phyloP scores from a whole-genome alignment of 2,888 invertebrate genomes.

The Choristoneura rosaceana region DNA sequence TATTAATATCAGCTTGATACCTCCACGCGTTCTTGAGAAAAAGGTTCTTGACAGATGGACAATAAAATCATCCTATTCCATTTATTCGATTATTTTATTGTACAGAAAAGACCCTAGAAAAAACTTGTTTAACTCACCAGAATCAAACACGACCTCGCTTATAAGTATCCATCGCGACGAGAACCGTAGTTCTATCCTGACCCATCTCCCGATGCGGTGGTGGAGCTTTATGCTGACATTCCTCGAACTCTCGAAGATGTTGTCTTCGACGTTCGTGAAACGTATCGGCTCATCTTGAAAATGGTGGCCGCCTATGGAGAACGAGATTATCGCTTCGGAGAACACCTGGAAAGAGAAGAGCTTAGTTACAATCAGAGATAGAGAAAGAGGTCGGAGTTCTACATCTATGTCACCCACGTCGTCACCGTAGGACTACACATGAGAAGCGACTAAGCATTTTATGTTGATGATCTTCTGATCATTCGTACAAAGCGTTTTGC shows the following conservation, averaged over 20 bases:
- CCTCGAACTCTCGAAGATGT: constrained; percentile 91
- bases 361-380: neutral
- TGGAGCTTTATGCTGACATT: constrained; percentile 93
- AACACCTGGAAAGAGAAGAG: constrained; percentile 86
- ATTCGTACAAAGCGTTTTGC: too few species aligned
- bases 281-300: constrained; percentile 92
- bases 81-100: too few species aligned
- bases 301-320: constrained; percentile 92
- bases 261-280: constrained; percentile 90
- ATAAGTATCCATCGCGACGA: constrained; percentile 95
- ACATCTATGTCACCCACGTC: too few species aligned
- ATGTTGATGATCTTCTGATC: too few species aligned
- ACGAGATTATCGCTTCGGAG: constrained; percentile 91
- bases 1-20: too few species aligned
- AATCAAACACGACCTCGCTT: constrained; percentile 95
- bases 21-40: too few species aligned
- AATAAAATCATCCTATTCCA: too few species aligned
- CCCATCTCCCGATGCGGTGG: constrained; percentile 92
- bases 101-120: too few species aligned
- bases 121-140: constrained; percentile 81
- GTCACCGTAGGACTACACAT: too few species aligned
- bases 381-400: neutral
- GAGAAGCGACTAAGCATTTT: too few species aligned
- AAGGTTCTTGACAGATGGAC: too few species aligned
- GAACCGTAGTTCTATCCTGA: constrained; percentile 91